phyloP scores from a whole-genome alignment of 2,113 vertebrate genomes.

The Lampris incognitus region DNA sequence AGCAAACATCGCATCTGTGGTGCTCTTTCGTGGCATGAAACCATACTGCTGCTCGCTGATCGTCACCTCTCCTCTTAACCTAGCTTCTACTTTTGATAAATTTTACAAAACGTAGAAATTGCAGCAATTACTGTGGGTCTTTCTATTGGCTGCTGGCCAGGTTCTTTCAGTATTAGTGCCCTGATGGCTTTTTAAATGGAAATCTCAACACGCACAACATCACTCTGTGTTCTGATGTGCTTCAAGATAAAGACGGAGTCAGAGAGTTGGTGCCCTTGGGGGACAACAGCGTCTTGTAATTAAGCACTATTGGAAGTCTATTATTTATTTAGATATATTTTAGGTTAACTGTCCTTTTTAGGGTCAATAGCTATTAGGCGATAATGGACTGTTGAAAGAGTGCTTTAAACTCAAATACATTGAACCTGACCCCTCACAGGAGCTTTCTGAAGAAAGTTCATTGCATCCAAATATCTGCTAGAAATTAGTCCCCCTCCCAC shows the following conservation, averaged over 20 bases:
- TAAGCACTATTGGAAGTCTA: slow-evolving; percentile 15
- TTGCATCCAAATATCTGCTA: neutral
- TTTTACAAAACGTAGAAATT: no score
- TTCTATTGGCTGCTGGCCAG: neutral
- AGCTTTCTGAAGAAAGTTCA: neutral
- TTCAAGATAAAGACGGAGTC: neutral
- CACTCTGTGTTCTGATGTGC: slow-evolving; percentile 6
- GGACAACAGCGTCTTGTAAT: slow-evolving; percentile 32
- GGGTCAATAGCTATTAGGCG: slow-evolving; percentile 38
- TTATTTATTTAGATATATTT: slow-evolving; percentile 46
- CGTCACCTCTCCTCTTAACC: no score
- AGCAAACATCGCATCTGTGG: no score
- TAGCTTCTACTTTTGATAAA: no score
- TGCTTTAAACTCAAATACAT: slow-evolving; percentile 4
- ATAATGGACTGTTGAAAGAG: slow-evolving; percentile 12
- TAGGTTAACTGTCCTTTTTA: slow-evolving; percentile 25
- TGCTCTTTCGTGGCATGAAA: no score
- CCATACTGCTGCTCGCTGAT: no score
- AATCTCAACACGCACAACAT: neutral
- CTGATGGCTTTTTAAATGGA: neutral
- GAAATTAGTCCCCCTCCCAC: neutral
- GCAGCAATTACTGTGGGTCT: no score
- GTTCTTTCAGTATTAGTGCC: neutral
- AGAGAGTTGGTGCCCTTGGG: neutral
- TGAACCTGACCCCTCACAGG: neutral